A percentile compares a stretch with the other conserved stretches of the same genome.
phyloP scores from a whole-genome alignment of 2,797 vertebrate species.

The Sitta carolinensis region DNA sequence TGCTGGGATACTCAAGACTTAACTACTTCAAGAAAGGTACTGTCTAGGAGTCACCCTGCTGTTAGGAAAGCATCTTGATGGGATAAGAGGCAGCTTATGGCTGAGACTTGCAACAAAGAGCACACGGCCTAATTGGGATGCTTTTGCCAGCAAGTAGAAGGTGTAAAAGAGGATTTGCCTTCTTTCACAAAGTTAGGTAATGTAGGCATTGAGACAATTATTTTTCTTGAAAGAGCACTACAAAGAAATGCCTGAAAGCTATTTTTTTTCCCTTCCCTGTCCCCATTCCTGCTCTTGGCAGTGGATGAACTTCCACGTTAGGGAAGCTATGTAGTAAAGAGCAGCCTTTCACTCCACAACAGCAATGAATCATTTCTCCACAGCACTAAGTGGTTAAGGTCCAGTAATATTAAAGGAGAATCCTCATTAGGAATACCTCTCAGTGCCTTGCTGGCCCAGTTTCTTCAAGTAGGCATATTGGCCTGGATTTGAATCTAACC shows the following conservation, averaged over 20 bases:
- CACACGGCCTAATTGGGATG: background rate
- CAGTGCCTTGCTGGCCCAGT: background rate
- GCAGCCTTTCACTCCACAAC: background rate
- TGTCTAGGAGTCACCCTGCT: background rate
- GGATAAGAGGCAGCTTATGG: background rate
- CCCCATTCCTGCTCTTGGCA: background rate
- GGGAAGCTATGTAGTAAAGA: background rate
- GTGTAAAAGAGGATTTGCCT: background rate
- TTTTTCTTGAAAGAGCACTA: background rate
- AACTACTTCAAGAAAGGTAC: background rate
- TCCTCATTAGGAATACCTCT: background rate
- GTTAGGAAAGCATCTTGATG: background rate
- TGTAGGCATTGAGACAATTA: background rate
- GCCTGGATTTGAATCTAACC: background rate
- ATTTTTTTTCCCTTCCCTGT: background rate
- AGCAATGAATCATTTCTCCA: background rate
- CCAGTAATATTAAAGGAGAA: background rate
- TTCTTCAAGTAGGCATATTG: background rate
- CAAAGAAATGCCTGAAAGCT: background rate
- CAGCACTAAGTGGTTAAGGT: background rate
- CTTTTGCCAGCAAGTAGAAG: background rate
- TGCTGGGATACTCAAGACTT: background rate
- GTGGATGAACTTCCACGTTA: background rate
- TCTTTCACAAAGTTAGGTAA: background rate
- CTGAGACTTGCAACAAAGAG: background rate